Conservation (phyloP, 2,797 vertebrate species). For the Octomys mimax region DNA sequence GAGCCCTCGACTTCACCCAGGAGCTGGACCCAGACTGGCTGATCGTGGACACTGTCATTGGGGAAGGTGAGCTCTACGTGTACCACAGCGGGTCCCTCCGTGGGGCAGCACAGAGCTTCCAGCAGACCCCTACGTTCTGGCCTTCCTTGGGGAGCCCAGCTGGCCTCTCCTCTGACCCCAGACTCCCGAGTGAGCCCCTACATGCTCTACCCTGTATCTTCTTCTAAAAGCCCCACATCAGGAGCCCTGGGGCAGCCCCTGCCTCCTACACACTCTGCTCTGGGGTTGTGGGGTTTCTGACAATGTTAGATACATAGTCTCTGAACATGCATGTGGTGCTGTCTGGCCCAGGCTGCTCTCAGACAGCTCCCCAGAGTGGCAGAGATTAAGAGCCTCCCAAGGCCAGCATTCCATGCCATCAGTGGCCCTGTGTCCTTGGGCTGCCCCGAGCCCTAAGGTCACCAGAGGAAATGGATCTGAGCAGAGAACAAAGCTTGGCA, state of each 20-base stretch:
- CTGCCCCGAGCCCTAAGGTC: conserved; percentile 70
- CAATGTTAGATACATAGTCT: background rate
- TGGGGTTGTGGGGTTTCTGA: background rate
- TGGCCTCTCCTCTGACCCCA: background rate
- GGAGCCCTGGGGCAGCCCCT: background rate
- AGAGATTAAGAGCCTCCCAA: background rate
- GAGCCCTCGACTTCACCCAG: conserved; percentile 89
- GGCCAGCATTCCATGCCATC: background rate
- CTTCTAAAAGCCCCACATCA: background rate
- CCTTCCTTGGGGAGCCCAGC: background rate
- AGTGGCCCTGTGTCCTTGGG: conserved; percentile 70
- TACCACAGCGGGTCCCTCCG: background rate
- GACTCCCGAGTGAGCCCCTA: background rate
- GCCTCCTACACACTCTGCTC: background rate
- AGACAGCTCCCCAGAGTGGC: background rate
- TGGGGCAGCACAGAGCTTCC: background rate
- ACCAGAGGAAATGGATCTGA: conserved; percentile 69
- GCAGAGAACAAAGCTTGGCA: conserved; percentile 71
- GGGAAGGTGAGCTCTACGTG: conserved; percentile 86
- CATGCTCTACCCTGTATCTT: background rate
- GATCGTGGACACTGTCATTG: conserved; percentile 89
- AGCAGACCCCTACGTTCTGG: background rate
- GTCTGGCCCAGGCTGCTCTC: background rate
- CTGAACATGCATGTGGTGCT: background rate
- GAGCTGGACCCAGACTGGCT: conserved; percentile 87